Base-by-base conservation (phyloP, 2,888 invertebrate genomes). In the Drosophila nr. perissopoda region DNA sequence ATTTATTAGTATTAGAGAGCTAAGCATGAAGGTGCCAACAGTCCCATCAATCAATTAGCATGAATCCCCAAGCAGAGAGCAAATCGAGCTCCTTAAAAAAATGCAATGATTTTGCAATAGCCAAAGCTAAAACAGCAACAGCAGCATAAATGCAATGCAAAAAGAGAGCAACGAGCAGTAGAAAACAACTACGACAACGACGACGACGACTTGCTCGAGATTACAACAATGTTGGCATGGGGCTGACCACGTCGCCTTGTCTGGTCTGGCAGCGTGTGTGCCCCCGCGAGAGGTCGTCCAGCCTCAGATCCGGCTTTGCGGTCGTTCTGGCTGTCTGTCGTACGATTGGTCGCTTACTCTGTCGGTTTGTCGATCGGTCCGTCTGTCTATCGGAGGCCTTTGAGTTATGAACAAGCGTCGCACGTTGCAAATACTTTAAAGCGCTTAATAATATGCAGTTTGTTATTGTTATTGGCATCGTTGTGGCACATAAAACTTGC, bases 391-490 rank as follows among this genome's bases (percentile, higher is more conserved):
- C 72, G 48, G 57, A 52, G 74, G 79, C 79, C 65, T 79, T 79
- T 79, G 68, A 79, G 79, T 76, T 79, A 79, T 79, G 76, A 68
- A 64, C 64, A 63, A 62, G 48, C 76, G 75, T 74, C 66, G 72
- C 77, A 63, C 66, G 76, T 83, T 88, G 83, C 76, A 83, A 82
- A 88, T 88, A 78, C 79, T 83, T 79, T 82, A 83, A 81, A 86
- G 72, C 78, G 76, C 86, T 88, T 83, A 88, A 89, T 85, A 88
- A 80, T 85, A 87, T 87, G 88, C 88, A 89, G 89, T 89, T 78
- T 85, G 83, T 86, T 88, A 89, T 86, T 79, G 79, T 81, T 81
- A 74, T 81, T 79, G 79, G 70, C 73, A 76, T 78, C 73, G 81
- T 68, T 76, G 78, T 68, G 69, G 79, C 72, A 75, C 79, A 79